Evolutionary conservation across 2,797 vertebrate species (phyloP).

Genomic region (Neoniphon sammara): DNA sequence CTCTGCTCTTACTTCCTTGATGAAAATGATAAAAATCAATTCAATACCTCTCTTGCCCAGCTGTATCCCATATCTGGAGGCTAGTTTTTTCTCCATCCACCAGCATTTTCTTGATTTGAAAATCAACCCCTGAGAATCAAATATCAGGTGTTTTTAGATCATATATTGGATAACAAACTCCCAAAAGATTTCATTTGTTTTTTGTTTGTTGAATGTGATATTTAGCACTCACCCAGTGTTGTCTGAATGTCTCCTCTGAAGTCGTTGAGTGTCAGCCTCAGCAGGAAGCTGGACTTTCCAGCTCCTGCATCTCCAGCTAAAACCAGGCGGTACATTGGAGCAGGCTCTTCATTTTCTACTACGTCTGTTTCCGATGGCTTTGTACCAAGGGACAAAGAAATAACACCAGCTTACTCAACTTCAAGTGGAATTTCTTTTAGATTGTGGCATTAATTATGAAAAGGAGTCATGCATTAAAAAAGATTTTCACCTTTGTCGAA

Average conservation of each 20-base stretch:
- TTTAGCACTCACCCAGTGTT: conserved; percentile 76
- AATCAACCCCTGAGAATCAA: conserved; percentile 80
- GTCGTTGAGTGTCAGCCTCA: conserved; percentile 79
- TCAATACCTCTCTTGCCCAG: conserved; percentile 83
- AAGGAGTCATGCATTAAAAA: neutral
- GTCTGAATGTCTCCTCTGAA: conserved; percentile 82
- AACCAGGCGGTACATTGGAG: conserved; percentile 79
- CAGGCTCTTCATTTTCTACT: conserved; percentile 27
- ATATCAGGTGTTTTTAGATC: conserved; percentile 8
- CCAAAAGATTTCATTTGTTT: conserved; percentile 10
- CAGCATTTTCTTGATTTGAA: conserved; percentile 86
- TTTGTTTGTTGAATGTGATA: neutral
- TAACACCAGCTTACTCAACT: neutral
- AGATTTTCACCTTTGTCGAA: conserved; percentile 69
- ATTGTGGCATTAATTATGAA: neutral
- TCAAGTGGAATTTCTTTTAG: neutral
- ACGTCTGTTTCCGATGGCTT: conserved; percentile 66
- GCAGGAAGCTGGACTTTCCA: conserved; percentile 85
- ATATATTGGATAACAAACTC: neutral
- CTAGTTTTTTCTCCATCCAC: conserved; percentile 83
- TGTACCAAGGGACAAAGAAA: neutral
- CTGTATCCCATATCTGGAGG: conserved; percentile 87
- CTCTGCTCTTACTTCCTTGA: conserved; percentile 4
- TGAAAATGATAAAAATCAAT: neutral
- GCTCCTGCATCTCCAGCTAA: conserved; percentile 80